phyloP scores from a whole-genome alignment of 1,140 invertebrate genomes.

The Rhyacophila brunnea region DNA sequence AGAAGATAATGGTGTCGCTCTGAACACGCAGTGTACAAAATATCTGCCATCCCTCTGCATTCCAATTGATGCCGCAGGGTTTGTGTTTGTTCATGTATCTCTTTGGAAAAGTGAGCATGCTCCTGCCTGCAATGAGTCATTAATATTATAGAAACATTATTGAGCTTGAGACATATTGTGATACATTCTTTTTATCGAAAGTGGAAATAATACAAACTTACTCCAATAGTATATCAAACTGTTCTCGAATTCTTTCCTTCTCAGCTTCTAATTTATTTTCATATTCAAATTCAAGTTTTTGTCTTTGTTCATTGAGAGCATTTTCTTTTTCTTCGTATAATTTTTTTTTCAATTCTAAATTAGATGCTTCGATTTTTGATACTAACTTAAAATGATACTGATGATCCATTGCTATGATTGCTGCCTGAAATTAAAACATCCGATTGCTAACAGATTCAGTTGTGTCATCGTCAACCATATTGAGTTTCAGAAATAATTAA shows the following conservation, averaged over 20 bases:
- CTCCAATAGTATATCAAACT: neutral
- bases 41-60: slow-evolving; percentile 15
- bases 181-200: neutral
- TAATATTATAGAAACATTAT: too few species aligned
- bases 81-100: slow-evolving; percentile 2
- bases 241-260: neutral
- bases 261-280: neutral
- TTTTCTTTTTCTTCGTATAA: neutral
- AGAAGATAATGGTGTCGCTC: slow-evolving; percentile 17
- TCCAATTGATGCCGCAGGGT: slow-evolving; percentile 15
- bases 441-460: too few species aligned
- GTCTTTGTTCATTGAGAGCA: neutral
- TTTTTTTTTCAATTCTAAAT: too few species aligned
- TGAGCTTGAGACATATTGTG: too few species aligned
- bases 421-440: too few species aligned
- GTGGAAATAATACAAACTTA: neutral
- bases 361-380: too few species aligned
- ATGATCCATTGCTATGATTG: too few species aligned
- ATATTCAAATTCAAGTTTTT: neutral
- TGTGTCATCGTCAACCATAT: too few species aligned
- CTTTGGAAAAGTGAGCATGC: slow-evolving; percentile 11
- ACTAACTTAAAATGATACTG: too few species aligned
- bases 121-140: neutral
- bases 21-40: slow-evolving; percentile 13
- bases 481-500: too few species aligned